phyloP scores from a whole-genome alignment of 2,113 vertebrate species.

The Rhagologus leucostigma region DNA sequence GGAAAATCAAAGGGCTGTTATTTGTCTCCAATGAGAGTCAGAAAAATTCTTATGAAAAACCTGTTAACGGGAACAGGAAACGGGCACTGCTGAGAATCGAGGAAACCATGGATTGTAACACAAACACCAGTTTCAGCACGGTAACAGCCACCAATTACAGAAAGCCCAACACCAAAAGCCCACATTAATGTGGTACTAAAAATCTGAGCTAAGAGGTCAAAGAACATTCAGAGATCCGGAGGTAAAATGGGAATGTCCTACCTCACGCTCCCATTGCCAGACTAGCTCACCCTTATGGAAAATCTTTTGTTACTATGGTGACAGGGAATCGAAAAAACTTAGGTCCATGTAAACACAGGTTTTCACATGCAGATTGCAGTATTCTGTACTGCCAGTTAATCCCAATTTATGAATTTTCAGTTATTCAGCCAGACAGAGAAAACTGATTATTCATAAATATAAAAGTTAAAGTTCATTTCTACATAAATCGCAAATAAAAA shows the following conservation, averaged over 20 bases:
- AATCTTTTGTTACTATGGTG: not conserved
- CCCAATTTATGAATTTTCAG: not conserved
- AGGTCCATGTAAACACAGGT: not conserved
- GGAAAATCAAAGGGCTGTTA: not conserved
- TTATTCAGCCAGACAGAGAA: not conserved
- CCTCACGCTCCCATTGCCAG: not conserved
- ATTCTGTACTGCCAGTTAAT: not conserved
- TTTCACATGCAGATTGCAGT: not conserved
- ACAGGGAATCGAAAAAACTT: accelerated
- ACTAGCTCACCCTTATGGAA: not conserved
- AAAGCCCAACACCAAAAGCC: not conserved
- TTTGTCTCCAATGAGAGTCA: not conserved
- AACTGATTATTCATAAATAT: not conserved
- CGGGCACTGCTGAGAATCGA: accelerated
- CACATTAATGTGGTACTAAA: accelerated
- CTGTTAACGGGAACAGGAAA: not conserved
- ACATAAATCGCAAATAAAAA: not conserved
- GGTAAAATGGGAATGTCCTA: not conserved
- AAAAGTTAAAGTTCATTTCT: not conserved
- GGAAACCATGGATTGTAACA: not conserved
- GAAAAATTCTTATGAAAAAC: not conserved
- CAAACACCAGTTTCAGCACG: accelerated
- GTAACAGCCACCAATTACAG: not conserved
- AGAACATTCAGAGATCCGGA: not conserved
- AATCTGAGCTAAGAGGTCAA: not conserved